These are phyloP conservation scores for Cheilosia pagana DNA, from an alignment of 2,888 invertebrate genomes.

Conservation along the genomic window DNA sequence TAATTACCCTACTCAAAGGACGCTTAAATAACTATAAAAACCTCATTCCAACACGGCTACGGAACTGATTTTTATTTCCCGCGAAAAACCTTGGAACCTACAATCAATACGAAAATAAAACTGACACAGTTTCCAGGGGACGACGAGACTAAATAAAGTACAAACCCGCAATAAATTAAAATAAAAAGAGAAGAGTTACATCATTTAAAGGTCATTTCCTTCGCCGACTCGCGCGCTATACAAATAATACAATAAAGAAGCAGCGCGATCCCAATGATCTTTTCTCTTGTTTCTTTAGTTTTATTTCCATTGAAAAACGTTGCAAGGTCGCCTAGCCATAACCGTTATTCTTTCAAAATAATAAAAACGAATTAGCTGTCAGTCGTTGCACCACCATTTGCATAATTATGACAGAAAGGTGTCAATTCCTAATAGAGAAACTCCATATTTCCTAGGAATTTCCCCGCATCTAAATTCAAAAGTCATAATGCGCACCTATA, in stretches of 20 bases:
- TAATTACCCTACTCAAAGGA: neutral
- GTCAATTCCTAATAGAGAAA: slow-evolving; percentile 33
- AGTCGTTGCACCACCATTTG: slow-evolving; percentile 55
- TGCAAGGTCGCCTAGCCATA: slow-evolving; percentile 60
- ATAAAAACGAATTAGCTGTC: slow-evolving; percentile 48
- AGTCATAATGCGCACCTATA: slow-evolving; percentile 32
- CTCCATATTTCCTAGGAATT: slow-evolving; percentile 33
- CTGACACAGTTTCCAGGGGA: slow-evolving; percentile 71
- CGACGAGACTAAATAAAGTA: slow-evolving; percentile 46
- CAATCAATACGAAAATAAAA: slow-evolving; percentile 45
- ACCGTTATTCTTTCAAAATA: slow-evolving; percentile 68
- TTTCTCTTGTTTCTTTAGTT: slow-evolving; percentile 35
- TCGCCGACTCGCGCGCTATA: slow-evolving; percentile 47
- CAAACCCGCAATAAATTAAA: slow-evolving; percentile 58
- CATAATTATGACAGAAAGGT: slow-evolving; percentile 63
- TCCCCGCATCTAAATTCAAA: slow-evolving; percentile 12
- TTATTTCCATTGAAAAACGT: slow-evolving; percentile 63
- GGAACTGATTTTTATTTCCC: slow-evolving; percentile 53
- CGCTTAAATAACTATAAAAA: slow-evolving; percentile 12
- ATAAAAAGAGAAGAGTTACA: slow-evolving; percentile 60
- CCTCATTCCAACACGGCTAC: slow-evolving; percentile 35
- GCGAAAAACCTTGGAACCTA: slow-evolving; percentile 50
- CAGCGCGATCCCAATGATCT: slow-evolving; percentile 44
- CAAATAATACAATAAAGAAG: slow-evolving; percentile 19
- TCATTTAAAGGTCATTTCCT: slow-evolving; percentile 73